Evolutionary conservation across 2,113 vertebrate species (phyloP).

Genomic region (Suncus etruscus): DNA sequence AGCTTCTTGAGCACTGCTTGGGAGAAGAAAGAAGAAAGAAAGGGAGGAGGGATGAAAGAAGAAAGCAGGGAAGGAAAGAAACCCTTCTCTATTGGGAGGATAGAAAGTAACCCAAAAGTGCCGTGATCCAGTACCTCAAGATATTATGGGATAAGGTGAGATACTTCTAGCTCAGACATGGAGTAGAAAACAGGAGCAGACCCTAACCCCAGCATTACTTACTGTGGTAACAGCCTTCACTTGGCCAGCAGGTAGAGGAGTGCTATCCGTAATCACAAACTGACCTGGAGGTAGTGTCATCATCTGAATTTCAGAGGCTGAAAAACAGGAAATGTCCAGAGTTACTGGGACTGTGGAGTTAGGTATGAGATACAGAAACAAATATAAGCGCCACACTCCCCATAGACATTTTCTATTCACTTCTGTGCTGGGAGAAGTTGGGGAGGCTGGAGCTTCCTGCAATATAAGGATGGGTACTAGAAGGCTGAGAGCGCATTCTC

Average conservation of each 20-base stretch:
- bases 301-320: conserved; percentile 99
- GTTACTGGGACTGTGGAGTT: conserved; percentile 48
- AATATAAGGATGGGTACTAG: no score
- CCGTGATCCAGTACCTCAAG: not conserved
- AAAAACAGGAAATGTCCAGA: conserved; percentile 64
- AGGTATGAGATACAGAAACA: conserved; percentile 39
- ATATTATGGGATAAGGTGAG: not conserved
- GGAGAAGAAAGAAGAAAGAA: no score
- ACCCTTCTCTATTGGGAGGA: not conserved
- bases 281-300: conserved; percentile 97
- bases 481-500: not conserved
- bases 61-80: no score
- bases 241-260: conserved; percentile 93
- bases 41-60: no score
- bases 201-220: not conserved
- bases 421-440: not conserved
- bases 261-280: conserved; percentile 96
- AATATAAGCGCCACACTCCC: not conserved
- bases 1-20: no score
- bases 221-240: conserved; percentile 94
- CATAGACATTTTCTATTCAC: not conserved
- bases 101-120: not conserved
- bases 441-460: not conserved
- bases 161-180: not conserved
- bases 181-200: not conserved